phyloP scores from a whole-genome alignment of 2,888 invertebrate species.

The Ennomos quercinarius region DNA sequence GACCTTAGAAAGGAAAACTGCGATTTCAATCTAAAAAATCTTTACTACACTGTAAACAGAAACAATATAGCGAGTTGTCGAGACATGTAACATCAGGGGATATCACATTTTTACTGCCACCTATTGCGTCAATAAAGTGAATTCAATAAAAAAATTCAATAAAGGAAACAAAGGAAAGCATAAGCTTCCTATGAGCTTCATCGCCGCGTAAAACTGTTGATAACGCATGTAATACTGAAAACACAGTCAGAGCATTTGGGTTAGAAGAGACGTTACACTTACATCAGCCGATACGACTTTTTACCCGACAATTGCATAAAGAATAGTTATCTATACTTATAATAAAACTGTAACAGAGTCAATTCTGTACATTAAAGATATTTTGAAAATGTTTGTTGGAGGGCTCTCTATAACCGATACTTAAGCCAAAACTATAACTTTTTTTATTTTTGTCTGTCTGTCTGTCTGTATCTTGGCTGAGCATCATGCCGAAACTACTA shows the following conservation, averaged over 20 bases:
- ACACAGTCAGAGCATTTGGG: constrained; percentile 35
- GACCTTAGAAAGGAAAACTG: constrained; percentile 5
- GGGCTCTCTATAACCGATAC: no score
- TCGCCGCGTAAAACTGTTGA: constrained; percentile 50
- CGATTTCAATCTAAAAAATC: constrained; percentile 26
- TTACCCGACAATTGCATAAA: no score
- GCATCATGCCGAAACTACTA: no score
- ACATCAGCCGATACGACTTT: constrained; percentile 1
- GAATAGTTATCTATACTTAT: no score
- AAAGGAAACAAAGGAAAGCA: constrained; percentile 36
- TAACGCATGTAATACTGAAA: constrained; percentile 56
- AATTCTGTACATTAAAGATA: no score
- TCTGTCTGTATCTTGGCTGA: no score
- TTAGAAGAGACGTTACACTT: neutral
- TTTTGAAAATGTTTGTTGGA: no score
- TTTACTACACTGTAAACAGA: constrained; percentile 34
- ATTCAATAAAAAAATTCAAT: constrained; percentile 37
- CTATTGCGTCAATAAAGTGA: constrained; percentile 30
- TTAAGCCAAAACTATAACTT: no score
- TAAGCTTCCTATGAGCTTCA: constrained; percentile 43
- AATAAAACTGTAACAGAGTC: no score
- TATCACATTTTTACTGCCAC: constrained; percentile 32
- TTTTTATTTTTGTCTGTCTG: no score
- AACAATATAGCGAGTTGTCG: constrained; percentile 31
- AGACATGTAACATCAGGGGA: constrained; percentile 30